Percentiles rank a stretch among this genome's conserved stretches.
These are phyloP conservation scores for Pungitius pungitius DNA, from an alignment of 2,113 vertebrate genomes.

Conservation along the genomic window DNA sequence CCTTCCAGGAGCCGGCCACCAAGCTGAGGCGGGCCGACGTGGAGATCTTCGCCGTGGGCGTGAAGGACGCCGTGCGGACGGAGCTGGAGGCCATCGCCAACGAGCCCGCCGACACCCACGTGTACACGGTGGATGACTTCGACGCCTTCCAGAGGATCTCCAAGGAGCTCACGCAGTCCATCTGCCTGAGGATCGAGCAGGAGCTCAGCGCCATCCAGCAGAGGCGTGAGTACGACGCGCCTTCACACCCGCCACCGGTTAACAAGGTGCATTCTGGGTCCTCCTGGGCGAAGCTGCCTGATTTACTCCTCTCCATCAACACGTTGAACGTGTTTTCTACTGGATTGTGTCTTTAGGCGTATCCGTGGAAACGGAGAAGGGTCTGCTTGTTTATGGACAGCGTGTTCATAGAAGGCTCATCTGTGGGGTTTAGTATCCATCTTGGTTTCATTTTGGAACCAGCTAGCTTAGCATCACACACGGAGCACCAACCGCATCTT, in stretches of 20 bases:
- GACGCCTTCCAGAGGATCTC: conserved; percentile 98
- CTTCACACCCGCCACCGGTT: neutral
- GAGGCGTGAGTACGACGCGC: conserved; percentile 84
- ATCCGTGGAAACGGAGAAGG: neutral
- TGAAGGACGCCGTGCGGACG: conserved; percentile 94
- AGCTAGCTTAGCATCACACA: neutral
- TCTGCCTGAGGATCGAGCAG: conserved; percentile 95
- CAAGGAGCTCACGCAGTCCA: conserved; percentile 93
- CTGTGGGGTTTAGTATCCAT: neutral
- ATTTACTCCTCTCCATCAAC: neutral
- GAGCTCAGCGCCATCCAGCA: conserved; percentile 88
- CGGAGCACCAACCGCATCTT: neutral
- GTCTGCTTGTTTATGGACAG: too few species aligned
- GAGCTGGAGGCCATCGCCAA: conserved; percentile 96
- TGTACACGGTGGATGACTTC: conserved; percentile 98
- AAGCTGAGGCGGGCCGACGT: conserved; percentile 89
- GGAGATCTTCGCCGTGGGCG: conserved; percentile 97
- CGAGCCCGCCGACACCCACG: conserved; percentile 88
- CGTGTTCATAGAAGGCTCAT: neutral
- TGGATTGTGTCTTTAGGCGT: neutral
- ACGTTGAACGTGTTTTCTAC: neutral
- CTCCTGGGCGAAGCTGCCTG: neutral
- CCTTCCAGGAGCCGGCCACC: conserved; percentile 91
- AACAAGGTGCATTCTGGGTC: neutral
- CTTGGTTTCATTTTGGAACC: neutral